Evolutionary conservation across 2,797 vertebrate species (phyloP), one percentile per base, ranked within the genome.

Genomic region (Sebastes aleutianus): DNA sequence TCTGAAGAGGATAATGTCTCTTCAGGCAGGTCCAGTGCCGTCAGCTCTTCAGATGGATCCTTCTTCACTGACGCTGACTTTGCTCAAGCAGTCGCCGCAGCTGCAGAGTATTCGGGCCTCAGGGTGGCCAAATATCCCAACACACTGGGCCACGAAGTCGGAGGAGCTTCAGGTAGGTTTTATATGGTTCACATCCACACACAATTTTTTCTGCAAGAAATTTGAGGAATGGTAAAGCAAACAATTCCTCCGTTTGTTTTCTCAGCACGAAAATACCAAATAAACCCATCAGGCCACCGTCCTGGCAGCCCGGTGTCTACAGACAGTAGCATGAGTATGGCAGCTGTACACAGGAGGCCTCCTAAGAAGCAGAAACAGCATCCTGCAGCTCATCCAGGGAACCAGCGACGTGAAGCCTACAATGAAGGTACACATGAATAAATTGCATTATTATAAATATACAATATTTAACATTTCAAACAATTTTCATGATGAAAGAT

Each of bases 21-120:
- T 32, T 99, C 98, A 0, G 99, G 99, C 26, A 96, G 98, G 56
- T 99, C 98, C 87, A 99, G 98, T 0, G 94, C 95, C 6, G 96
- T 99, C 62, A 99, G 98, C 86, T 99, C 98, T 10, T 99, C 98
- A 0, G 98, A 99, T 5, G 98, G 99, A 24, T 99, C 99, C 1
- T 99, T 99, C 85, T 99, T 99, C 91, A 99, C 98, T 0, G 99
- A 99, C 22, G 97, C 98, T 0, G 98, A 99, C 92, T 99, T 99
- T 85, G 98, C 99, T 89, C 98, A 99, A 92, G 98, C 98, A 0
- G 98, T 99, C 0, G 98, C 98, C 0, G 98, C 98, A 0, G 98
- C 99, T 0, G 99, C 99, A 0, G 98, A 99, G 88, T 99, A 99
- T 3, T 97, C 98, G 1, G 98, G 98, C 70, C 94, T 99, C 74